A percentile compares a stretch with the other conserved stretches of the same genome.
Conservation (phyloP, 2,888 invertebrate genomes). For the Spialia ferax region DNA sequence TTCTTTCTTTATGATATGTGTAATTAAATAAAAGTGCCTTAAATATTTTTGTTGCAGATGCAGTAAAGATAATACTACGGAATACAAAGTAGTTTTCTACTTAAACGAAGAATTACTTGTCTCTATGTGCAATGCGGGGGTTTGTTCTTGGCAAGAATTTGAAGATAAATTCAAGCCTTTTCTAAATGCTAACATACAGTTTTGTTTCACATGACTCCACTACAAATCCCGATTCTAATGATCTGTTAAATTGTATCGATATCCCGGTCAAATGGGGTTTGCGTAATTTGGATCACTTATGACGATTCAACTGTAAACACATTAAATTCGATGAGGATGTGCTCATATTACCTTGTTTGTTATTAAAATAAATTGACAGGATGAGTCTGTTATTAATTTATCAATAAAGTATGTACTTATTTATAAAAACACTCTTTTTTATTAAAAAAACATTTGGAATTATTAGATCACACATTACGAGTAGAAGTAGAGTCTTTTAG, state of each 20-base stretch:
- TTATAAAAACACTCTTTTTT: no score
- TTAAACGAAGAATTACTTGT: conserved; percentile 65
- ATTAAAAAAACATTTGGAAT: no score
- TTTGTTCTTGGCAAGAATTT: conserved; percentile 70
- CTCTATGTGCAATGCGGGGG: conserved; percentile 60
- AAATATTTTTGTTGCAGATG: conserved; percentile 54
- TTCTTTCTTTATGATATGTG: not conserved
- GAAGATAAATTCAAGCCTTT: conserved; percentile 58
- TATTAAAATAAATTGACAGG: no score
- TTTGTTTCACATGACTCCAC: conserved; percentile 22
- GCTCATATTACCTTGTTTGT: no score
- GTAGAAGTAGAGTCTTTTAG: no score
- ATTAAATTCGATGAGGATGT: not conserved
- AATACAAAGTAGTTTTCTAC: conserved; percentile 66
- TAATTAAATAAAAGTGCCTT: not conserved
- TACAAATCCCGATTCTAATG: not conserved
- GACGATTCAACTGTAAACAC: not conserved
- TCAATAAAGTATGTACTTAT: no score
- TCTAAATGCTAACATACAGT: conserved; percentile 46
- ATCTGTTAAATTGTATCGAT: conserved; percentile 2
- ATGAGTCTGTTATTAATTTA: no score
- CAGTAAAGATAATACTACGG: conserved; percentile 48
- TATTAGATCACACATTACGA: no score
- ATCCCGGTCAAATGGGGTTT: not conserved
- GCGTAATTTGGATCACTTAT: not conserved